These are phyloP conservation scores for Montipora efflorescens DNA, from an alignment of 64 coral and sea anemone species.

Conservation along the genomic window DNA sequence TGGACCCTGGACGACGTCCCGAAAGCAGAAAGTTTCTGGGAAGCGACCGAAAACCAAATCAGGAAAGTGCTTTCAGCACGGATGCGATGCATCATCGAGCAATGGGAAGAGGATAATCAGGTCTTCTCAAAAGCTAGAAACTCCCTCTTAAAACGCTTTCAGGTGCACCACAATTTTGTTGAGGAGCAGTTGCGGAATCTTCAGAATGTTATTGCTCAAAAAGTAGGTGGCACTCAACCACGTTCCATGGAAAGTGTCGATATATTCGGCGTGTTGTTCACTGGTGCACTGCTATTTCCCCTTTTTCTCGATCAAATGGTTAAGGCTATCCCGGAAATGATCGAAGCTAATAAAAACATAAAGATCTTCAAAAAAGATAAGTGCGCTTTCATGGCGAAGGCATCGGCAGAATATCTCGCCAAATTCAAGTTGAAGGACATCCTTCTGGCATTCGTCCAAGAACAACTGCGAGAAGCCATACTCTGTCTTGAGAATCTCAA, in stretches of 20 bases:
- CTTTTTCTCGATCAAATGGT: background rate
- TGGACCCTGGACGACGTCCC: slow-evolving; percentile 15
- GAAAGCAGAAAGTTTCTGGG: background rate
- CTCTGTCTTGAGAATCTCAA: background rate
- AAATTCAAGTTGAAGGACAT: background rate
- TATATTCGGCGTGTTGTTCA: no score
- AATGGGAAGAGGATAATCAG: slow-evolving; percentile 37
- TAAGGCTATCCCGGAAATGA: background rate
- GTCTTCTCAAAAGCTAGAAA: background rate
- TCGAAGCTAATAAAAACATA: background rate
- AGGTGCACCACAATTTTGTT: background rate
- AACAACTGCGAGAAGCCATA: no score
- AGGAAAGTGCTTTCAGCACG: background rate
- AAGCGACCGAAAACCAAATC: background rate
- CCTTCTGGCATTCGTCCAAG: background rate
- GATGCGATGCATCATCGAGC: background rate
- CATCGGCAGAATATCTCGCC: background rate
- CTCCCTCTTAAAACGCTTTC: background rate
- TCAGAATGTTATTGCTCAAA: background rate
- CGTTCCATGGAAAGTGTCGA: no score
- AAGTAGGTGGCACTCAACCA: background rate
- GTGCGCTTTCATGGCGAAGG: background rate
- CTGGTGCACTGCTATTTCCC: no score
- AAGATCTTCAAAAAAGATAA: background rate
- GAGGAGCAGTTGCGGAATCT: slow-evolving; percentile 15